These are phyloP conservation scores for Nothobranchius furzeri DNA, from an alignment of 2,113 vertebrate genomes.

Conservation along the genomic window DNA sequence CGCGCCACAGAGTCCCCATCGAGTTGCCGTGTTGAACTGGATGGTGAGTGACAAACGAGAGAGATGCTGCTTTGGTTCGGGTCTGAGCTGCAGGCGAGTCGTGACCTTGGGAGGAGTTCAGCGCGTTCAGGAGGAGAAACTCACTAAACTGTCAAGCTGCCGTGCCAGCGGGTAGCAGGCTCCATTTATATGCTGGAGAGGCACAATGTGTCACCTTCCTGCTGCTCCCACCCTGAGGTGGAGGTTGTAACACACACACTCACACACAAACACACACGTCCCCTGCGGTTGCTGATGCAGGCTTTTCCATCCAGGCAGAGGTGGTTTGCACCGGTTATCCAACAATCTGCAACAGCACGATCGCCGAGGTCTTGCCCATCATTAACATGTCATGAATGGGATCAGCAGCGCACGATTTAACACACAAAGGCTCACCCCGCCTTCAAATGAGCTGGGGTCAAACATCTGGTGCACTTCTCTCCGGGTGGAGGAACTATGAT, in stretches of 20 bases:
- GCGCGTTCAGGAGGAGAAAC: slow-evolving; percentile 33
- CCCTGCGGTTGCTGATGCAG: slow-evolving; percentile 45
- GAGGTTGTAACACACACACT: slow-evolving; percentile 27
- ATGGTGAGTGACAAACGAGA: slow-evolving; percentile 46
- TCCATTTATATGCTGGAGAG: slow-evolving; percentile 65
- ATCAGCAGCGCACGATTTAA: slow-evolving; percentile 22
- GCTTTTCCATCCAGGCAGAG: slow-evolving; percentile 33
- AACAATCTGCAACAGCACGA: slow-evolving; percentile 53
- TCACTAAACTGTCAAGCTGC: slow-evolving; percentile 40
- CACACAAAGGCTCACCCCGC: slow-evolving; percentile 18
- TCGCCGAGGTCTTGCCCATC: slow-evolving; percentile 26
- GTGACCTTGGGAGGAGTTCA: slow-evolving; percentile 58
- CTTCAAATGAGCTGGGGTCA: slow-evolving; percentile 41
- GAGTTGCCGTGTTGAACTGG: slow-evolving; percentile 71
- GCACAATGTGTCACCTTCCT: slow-evolving; percentile 50
- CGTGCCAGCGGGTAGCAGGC: slow-evolving; percentile 25
- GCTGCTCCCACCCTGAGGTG: slow-evolving; percentile 47
- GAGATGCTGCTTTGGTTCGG: slow-evolving; percentile 26
- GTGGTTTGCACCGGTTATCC: slow-evolving; percentile 50
- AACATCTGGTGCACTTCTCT: slow-evolving; percentile 31
- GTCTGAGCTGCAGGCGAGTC: slow-evolving; percentile 30
- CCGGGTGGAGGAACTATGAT: slow-evolving; percentile 30
- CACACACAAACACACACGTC: slow-evolving; percentile 16
- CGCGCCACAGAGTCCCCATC: slow-evolving; percentile 79
- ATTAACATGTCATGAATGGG: slow-evolving; percentile 12